A percentile compares a stretch with the other conserved stretches of the same genome.
phyloP scores from a whole-genome alignment of 2,888 invertebrate genomes.

The Drosophila dives region DNA sequence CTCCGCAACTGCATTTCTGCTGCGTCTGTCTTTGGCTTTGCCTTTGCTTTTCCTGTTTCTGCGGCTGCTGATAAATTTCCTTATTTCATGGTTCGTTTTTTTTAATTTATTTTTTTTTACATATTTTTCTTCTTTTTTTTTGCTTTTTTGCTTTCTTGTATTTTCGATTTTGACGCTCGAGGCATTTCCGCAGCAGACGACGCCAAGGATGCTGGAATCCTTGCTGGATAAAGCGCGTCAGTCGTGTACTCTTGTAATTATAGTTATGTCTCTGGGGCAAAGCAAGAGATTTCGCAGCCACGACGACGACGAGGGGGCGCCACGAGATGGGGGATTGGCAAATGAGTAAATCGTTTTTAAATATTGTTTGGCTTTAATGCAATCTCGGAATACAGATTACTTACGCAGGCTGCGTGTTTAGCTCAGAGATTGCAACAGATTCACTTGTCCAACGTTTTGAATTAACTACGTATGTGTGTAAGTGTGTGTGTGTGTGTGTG shows the following conservation, averaged over 20 bases:
- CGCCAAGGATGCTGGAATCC: conserved; percentile 38
- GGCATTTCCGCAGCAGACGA: conserved; percentile 71
- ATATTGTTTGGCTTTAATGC: conserved; percentile 67
- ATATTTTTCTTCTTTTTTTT: conserved; percentile 12
- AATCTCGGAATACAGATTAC: conserved; percentile 59
- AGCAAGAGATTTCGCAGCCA: conserved; percentile 35
- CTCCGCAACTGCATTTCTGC: conserved; percentile 49
- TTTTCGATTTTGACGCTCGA: conserved; percentile 65
- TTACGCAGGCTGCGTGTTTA: conserved; percentile 44
- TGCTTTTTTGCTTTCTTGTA: conserved; percentile 36
- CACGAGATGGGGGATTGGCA: conserved; percentile 20
- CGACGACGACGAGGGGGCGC: neutral
- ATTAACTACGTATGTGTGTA: conserved; percentile 33
- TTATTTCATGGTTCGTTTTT: conserved; percentile 79
- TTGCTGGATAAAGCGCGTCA: conserved; percentile 43
- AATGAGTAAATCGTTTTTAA: conserved; percentile 67
- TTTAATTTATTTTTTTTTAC: conserved; percentile 64
- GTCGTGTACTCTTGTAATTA: conserved; percentile 75
- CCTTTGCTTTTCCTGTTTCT: conserved; percentile 33
- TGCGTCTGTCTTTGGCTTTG: conserved; percentile 58
- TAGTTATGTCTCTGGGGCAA: conserved; percentile 80
- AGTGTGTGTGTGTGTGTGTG: conserved; percentile 12
- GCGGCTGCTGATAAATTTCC: conserved; percentile 74
- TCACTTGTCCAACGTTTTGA: conserved; percentile 41
- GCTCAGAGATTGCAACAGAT: conserved; percentile 67